Base-by-base conservation (phyloP, 2,888 invertebrate genomes). In the Drosophila atroscutellata region DNA sequence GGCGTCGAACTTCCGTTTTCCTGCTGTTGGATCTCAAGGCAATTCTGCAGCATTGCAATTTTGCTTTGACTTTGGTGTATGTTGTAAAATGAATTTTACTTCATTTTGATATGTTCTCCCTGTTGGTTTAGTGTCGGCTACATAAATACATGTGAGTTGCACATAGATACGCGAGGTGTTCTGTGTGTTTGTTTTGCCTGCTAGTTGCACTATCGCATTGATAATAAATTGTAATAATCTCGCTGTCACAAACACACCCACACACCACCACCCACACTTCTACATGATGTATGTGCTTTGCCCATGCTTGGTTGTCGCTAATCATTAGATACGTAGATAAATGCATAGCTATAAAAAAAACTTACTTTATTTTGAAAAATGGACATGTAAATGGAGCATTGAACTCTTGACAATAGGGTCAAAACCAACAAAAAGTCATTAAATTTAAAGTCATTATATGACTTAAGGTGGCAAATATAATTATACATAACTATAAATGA, bases 141-240 rank as follows among this genome's bases (percentile, higher is more conserved):
- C 69, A 84, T 75, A 81, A 81, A 86, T 83, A 83, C 77, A 65
- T 64, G 54, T 60, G 64, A 57, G 47, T 56, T 70, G 80, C 71
- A 72, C 62, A 68, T 62, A 59, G 58, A 77, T 78, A 64, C 60
- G 57, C 65, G 55, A 80, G 72, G 62, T 71, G 62, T 66, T 73
- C 71, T 73, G 86, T 82, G 74, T 85, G 85, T 84, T 81, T 58
- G 77, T 77, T 75, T 68, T 78, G 58, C 67, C 62, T 45, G 49
- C 50, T 67, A 36, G 32, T 47, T 72, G 67, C 81, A 72, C 83
- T 86, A 86, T 86, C 89, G 72, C 89, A 79, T 81, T 83, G 89
- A 86, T 86, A 86, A 86, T 86, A 86, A 89, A 86, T 86, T 89
- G 81, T 86, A 86, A 86, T 86, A 86, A 86, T 86, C 86, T 84